phyloP scores from a whole-genome alignment of 2,113 vertebrate genomes.

The Anhinga rufa region DNA sequence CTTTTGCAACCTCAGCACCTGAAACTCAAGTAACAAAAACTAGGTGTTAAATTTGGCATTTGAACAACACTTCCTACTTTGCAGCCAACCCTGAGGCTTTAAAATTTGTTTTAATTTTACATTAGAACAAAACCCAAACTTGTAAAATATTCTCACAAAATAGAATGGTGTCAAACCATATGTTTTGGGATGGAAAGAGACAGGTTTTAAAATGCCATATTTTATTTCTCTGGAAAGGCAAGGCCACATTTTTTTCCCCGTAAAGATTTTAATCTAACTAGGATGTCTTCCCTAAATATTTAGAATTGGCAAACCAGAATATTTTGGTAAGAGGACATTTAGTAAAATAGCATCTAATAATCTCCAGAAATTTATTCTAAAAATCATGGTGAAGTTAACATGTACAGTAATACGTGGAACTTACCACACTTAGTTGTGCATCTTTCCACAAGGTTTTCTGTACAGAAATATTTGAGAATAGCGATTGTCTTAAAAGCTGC shows the following conservation, averaged over 20 bases:
- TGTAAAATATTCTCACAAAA: conserved; percentile 4
- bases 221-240: background rate
- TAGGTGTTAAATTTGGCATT: conserved; percentile 14
- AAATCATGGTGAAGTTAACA: background rate
- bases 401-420: background rate
- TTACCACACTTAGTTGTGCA: background rate
- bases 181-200: background rate
- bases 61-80: background rate
- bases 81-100: background rate
- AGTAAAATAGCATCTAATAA: background rate
- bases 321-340: background rate
- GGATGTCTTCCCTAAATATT: background rate
- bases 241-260: background rate
- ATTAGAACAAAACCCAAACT: background rate
- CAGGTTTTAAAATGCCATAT: background rate
- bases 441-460: background rate
- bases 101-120: background rate
- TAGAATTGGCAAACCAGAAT: background rate
- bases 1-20: conserved; percentile 15
- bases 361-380: background rate
- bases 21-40: conserved; percentile 5
- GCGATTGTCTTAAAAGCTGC: background rate
- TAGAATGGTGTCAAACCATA: background rate
- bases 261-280: background rate
- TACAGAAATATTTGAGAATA: background rate